Base-by-base conservation (phyloP, 2,888 invertebrate genomes). In the Mayetiola destructor region DNA sequence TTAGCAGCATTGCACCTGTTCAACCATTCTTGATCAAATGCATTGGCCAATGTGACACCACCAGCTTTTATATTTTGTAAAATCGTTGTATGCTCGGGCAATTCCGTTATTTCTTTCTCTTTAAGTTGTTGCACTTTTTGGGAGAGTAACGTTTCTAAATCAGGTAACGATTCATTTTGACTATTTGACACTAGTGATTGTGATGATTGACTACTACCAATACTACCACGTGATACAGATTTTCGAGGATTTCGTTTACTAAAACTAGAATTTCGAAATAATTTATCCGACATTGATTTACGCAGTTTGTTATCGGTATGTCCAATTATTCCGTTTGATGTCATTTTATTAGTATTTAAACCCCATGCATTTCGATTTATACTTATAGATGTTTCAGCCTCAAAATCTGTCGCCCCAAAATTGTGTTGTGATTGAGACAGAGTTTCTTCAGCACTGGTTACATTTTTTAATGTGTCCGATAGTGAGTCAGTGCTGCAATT, bases 241-340 rank as follows among this genome's bases (percentile, higher is more conserved):
- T 88, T 89, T 63, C 87, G 77, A 1, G 88, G 88, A 73, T 88
- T 88, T 63, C 88, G 76, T 64, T 85, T 79, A 5, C 79, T 77
- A 68, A 88, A 84, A 62, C 77, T 82, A 21, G 79, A 75, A 53
- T 79, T 77, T 58, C 79, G 76, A 70, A 88, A 88, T 59, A 87
- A 71, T 66, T 86, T 85, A 63, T 80, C 78, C 0, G 82, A 69
- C 32, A 74, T 61, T 63, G 67, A 71, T 30, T 53, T 53, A 30
- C 20, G 18, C 2, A 21, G 35, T 35, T 36, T 35, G 16, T n/a
- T 40, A 18, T 29, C n/a, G 9, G 29, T 3, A 23, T 23, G n/a
- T n/a, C n/a, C 14, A 14, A 4, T 36, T 27, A 27, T 5, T 9
- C 18, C 6, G 16, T 14, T 8, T 29, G 30, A n/a, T 32, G 18